A percentile compares a stretch with the other conserved stretches of the same genome.
Conservation (phyloP, 2,113 vertebrate genomes). For the Vombatus ursinus region DNA sequence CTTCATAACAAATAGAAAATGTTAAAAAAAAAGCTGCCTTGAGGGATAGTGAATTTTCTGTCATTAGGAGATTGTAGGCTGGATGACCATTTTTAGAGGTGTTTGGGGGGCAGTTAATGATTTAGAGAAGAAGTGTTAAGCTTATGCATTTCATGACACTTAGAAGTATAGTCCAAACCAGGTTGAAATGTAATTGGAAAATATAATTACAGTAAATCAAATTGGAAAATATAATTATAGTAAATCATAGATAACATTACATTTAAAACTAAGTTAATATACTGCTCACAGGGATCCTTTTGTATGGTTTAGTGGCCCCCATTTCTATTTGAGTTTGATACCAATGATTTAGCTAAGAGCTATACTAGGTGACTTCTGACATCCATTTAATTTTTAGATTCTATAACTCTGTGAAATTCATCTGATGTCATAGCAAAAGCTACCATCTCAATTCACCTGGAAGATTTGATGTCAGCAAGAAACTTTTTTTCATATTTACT, state of each 20-base stretch:
- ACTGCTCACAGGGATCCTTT: background rate
- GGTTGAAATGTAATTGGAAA: background rate
- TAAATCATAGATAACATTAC: background rate
- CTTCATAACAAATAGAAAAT: background rate
- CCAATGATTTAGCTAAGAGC: background rate
- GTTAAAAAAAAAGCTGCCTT: background rate
- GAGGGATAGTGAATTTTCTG: no score
- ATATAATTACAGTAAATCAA: background rate
- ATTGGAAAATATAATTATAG: background rate
- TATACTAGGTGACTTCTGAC: background rate
- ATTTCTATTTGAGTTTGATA: background rate
- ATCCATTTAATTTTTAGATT: background rate
- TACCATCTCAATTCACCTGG: background rate
- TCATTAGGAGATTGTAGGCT: background rate
- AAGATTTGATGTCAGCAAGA: background rate
- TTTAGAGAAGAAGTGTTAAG: background rate
- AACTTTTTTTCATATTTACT: background rate
- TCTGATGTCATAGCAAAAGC: background rate
- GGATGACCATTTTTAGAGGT: background rate
- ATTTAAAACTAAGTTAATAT: background rate
- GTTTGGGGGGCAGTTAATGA: background rate
- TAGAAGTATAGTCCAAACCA: background rate
- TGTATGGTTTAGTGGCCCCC: background rate
- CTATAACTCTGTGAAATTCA: background rate
- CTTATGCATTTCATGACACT: background rate